A percentile compares a stretch with the other conserved stretches of the same genome.
Conservation (phyloP, 2,888 invertebrate genomes). For the Limulus polyphemus region DNA sequence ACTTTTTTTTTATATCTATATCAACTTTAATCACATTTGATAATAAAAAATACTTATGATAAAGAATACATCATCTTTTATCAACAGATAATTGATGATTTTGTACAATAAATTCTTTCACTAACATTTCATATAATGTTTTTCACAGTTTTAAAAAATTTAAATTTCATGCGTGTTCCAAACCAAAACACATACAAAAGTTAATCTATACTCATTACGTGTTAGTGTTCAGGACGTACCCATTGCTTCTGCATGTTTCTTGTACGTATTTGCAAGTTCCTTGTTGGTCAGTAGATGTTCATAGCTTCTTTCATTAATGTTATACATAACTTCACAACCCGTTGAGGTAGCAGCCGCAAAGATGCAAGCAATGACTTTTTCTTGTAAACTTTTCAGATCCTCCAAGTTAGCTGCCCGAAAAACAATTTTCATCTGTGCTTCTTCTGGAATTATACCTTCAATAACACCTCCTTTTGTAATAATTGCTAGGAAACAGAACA, state of each 20-base stretch:
- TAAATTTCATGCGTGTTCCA: too few species aligned
- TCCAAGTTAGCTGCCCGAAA: slow-evolving; percentile 30
- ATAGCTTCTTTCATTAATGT: slow-evolving; percentile 22
- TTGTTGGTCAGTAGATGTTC: slow-evolving; percentile 31
- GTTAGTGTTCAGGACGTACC: slow-evolving; percentile 18
- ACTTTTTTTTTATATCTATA: too few species aligned
- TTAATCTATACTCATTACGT: too few species aligned
- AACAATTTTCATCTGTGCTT: slow-evolving; percentile 30
- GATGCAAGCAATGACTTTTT: slow-evolving; percentile 29
- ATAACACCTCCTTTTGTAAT: slow-evolving; percentile 25
- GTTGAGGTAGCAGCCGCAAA: slow-evolving; percentile 30
- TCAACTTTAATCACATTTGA: too few species aligned
- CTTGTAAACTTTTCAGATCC: slow-evolving; percentile 29
- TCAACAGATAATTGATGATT: too few species aligned
- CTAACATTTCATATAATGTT: too few species aligned
- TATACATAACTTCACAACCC: slow-evolving; percentile 17
- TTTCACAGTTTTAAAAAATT: too few species aligned
- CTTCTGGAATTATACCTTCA: slow-evolving; percentile 29
- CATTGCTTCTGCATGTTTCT: slow-evolving; percentile 28
- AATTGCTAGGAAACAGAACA: slow-evolving; percentile 15
- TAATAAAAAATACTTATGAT: too few species aligned
- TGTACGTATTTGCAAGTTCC: slow-evolving; percentile 30
- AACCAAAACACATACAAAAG: too few species aligned
- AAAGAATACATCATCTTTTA: too few species aligned
- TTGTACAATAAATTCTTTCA: too few species aligned